A percentile compares a stretch with the other conserved stretches of the same genome.
These are phyloP conservation scores for Dione juno DNA, from an alignment of 2,888 invertebrate species.

Conservation along the genomic window DNA sequence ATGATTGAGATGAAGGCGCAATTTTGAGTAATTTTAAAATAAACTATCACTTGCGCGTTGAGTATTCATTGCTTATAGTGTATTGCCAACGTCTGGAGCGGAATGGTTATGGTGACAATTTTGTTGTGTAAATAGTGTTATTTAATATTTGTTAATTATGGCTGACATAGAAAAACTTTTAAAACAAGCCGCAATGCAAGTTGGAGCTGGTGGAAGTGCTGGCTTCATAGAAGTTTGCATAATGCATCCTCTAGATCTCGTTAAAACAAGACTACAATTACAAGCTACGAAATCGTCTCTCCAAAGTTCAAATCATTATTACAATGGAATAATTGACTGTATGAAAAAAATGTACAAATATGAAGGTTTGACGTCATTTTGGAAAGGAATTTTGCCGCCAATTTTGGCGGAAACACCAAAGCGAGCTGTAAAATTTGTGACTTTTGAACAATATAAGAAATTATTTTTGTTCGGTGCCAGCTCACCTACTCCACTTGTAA, in stretches of 20 bases:
- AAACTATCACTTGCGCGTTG: conserved; percentile 32
- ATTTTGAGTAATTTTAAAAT: conserved; percentile 49
- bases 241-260: conserved; percentile 97
- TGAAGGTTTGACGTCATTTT: conserved; percentile 93
- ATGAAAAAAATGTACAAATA: conserved; percentile 93
- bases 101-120: conserved; percentile 37
- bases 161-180: conserved; percentile 73
- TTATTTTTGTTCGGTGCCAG: conserved; percentile 91
- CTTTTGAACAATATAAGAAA: conserved; percentile 96
- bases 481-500: conserved; percentile 90
- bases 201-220: conserved; percentile 94
- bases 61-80: conserved; percentile 26
- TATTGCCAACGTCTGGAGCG: conserved; percentile 31
- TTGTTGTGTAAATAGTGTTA: conserved; percentile 38
- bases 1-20: conserved; percentile 46
- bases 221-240: conserved; percentile 97
- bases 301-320: conserved; percentile 81
- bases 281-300: conserved; percentile 60
- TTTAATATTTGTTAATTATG: conserved; percentile 56
- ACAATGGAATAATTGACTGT: conserved; percentile 93
- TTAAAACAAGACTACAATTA: conserved; percentile 90
- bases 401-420: conserved; percentile 97
- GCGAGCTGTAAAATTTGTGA: conserved; percentile 96
- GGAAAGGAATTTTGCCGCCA: conserved; percentile 97
- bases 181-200: conserved; percentile 90